These are phyloP conservation scores for Chalcis sispes DNA, from an alignment of 2,888 invertebrate genomes.

Conservation along the genomic window DNA sequence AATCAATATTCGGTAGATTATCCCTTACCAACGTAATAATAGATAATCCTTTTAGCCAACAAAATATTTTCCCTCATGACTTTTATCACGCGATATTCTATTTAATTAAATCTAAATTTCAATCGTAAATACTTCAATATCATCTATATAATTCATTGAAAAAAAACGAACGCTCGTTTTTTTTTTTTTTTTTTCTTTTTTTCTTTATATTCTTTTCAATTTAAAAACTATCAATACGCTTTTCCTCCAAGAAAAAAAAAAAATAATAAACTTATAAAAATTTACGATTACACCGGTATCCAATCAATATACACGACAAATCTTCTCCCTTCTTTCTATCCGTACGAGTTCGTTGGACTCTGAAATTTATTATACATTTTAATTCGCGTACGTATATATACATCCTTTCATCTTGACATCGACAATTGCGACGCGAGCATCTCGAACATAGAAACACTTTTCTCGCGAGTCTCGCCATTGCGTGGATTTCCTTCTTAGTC, in stretches of 20 bases:
- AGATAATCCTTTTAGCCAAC: background rate
- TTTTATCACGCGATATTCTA: background rate
- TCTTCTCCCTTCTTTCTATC: background rate
- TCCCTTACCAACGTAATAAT: background rate
- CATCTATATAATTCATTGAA: no score
- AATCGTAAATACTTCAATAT: background rate
- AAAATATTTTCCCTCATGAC: background rate
- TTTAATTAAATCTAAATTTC: background rate
- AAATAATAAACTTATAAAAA: no score
- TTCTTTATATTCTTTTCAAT: no score
- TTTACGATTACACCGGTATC: no score
- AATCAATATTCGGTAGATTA: background rate
- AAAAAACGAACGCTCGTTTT: no score
- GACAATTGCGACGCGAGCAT: background rate
- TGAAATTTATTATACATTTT: background rate
- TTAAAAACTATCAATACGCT: no score
- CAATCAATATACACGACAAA: background rate
- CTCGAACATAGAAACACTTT: conserved; percentile 1
- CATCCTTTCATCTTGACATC: background rate
- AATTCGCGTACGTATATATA: background rate
- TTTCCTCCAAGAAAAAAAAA: no score
- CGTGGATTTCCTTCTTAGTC: no score
- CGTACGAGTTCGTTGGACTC: conserved; percentile 13
- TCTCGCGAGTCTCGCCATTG: no score
- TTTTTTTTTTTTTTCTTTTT: no score